Conservation (phyloP, 2,888 invertebrate genomes). For the Aleiodes alternator region DNA sequence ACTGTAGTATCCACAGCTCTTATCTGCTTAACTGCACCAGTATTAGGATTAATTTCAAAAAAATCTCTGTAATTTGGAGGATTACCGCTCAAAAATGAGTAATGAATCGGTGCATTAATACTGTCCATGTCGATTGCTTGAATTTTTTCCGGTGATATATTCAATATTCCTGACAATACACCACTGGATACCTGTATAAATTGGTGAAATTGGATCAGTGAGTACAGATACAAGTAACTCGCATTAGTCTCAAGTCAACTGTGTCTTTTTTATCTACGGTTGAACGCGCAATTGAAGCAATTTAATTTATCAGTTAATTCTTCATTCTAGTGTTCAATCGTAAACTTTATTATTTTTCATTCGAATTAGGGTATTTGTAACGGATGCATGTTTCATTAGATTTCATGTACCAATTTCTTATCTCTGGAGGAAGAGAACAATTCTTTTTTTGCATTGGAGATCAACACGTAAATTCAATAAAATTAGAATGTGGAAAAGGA, state of each 20-base stretch:
- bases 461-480: neutral
- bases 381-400: neutral
- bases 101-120: constrained; percentile 87
- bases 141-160: constrained; percentile 90
- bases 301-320: constrained; percentile 14
- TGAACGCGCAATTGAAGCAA: constrained; percentile 12
- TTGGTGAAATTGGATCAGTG: too few species aligned
- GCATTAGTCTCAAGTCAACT: constrained; percentile 5
- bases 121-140: constrained; percentile 95
- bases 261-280: too few species aligned
- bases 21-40: constrained; percentile 88
- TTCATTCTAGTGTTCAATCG: constrained; percentile 16
- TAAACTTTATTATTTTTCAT: constrained; percentile 23
- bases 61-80: constrained; percentile 87
- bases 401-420: constrained; percentile 14
- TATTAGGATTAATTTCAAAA: constrained; percentile 88
- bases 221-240: constrained; percentile 8
- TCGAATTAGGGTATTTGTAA: constrained; percentile 14
- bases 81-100: constrained; percentile 88
- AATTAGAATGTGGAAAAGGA: neutral
- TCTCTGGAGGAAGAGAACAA: neutral
- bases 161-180: constrained; percentile 87
- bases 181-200: constrained; percentile 84
- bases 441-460: neutral
- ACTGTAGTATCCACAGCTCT: constrained; percentile 88